Evolutionary conservation across 2,888 invertebrate species (phyloP), one percentile per base, ranked within the genome.

Genomic region (Dryomyza anilis): DNA sequence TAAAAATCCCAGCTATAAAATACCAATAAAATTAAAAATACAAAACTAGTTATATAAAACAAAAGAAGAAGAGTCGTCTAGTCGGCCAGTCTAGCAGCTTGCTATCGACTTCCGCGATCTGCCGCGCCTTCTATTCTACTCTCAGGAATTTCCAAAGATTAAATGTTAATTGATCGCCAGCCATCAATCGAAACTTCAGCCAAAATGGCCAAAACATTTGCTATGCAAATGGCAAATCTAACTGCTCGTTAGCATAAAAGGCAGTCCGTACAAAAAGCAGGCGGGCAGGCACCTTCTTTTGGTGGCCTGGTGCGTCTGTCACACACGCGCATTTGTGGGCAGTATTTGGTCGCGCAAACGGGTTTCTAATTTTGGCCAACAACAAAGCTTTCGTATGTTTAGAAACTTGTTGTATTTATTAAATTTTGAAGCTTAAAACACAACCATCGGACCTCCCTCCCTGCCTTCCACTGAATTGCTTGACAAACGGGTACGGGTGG

Each of bases 331-430:
- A n/a, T n/a, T n/a, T n/a, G n/a, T n/a, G n/a, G n/a, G n/a, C n/a
- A n/a, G n/a, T n/a, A n/a, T n/a, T n/a, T n/a, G n/a, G n/a, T n/a
- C n/a, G n/a, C n/a, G n/a, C n/a, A n/a, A n/a, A n/a, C n/a, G n/a
- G 36, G 60, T 60, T 60, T 60, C 60, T 50, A 52, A n/a, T 39
- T 50, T 52, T 60, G 60, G 60, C 60, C 36, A 30, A 50, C n/a
- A 21, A 46, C 48, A 46, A 8, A 46, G 48, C 36, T 16, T 10
- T 25, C 19, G 23, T 19, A 55, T 19, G 16, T 36, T 6, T 21
- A 10, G 36, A 36, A 36, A 36, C 55, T 36, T 36, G 19, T 36
- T 19, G 36, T 25, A 14, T 55, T 33, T 50, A 60, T 52, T 60
- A 36, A 60, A 50, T 52, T 39, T 39, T 30, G 25, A 43, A 45